Percentiles rank a stretch among this genome's conserved stretches.
phyloP scores from a whole-genome alignment of 2,797 vertebrate species.

The Thalassophryne amazonica region DNA sequence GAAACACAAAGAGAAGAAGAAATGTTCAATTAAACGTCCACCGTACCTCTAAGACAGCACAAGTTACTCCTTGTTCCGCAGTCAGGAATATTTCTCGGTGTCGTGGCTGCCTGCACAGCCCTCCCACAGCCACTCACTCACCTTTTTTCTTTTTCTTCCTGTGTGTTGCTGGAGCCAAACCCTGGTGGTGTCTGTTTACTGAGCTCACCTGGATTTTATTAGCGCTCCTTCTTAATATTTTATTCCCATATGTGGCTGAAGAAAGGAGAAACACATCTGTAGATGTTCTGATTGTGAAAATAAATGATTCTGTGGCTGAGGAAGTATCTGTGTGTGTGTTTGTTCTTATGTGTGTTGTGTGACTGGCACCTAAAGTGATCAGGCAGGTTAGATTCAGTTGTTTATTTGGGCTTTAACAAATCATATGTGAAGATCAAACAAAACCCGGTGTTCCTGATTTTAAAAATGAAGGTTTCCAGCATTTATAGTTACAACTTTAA shows the following conservation, averaged over 20 bases:
- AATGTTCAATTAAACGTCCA: not conserved
- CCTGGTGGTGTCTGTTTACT: slow-evolving; percentile 3
- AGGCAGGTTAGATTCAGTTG: slow-evolving; percentile 49
- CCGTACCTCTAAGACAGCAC: not conserved
- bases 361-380: slow-evolving; percentile 42
- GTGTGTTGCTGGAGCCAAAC: slow-evolving; percentile 38
- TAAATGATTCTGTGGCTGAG: not conserved
- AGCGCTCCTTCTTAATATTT: not conserved
- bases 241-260: not conserved
- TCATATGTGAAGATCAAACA: not conserved
- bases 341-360: not conserved
- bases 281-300: not conserved
- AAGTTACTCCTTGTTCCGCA: slow-evolving; percentile 7
- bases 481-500: too few relatives aligned
- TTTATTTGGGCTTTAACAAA: slow-evolving; percentile 5
- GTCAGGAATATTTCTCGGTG: slow-evolving; percentile 30
- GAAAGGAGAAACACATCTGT: not conserved
- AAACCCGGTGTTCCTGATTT: too few relatives aligned
- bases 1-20: not conserved
- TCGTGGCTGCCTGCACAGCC: slow-evolving; percentile 21
- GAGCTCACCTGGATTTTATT: not conserved
- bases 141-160: not conserved
- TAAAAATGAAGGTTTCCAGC: too few relatives aligned
- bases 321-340: not conserved
- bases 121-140: slow-evolving; percentile 34